phyloP scores from a whole-genome alignment of 2,113 vertebrate genomes.

The Oxyruncus cristatus region DNA sequence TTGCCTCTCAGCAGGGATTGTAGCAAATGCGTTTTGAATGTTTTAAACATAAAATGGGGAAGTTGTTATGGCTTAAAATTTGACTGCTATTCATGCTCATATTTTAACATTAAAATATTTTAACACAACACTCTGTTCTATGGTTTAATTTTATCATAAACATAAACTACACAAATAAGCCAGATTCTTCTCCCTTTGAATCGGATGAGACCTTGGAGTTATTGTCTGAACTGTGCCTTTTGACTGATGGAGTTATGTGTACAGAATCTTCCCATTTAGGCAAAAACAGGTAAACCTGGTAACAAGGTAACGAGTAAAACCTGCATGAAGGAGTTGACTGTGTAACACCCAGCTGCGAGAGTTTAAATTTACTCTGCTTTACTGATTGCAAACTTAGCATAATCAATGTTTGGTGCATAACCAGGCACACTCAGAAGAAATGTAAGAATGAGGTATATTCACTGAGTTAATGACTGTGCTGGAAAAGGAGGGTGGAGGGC shows the following conservation, averaged over 20 bases:
- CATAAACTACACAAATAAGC: background rate
- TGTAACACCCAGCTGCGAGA: background rate
- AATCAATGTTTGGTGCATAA: background rate
- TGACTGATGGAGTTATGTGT: background rate
- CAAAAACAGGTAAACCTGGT: background rate
- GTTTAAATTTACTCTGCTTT: background rate
- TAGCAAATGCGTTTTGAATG: constrained; percentile 19
- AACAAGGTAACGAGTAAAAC: background rate
- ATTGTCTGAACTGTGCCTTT: background rate
- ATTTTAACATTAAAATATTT: constrained; percentile 11
- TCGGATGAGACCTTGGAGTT: background rate
- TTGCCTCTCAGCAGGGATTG: background rate
- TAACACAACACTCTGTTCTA: background rate
- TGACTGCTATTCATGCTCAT: background rate
- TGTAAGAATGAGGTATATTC: background rate
- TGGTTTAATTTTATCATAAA: background rate
- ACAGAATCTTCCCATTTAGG: background rate
- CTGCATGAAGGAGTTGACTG: background rate
- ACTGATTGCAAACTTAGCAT: background rate
- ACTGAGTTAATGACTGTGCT: background rate
- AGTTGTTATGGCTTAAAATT: constrained; percentile 24
- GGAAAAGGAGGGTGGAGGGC: background rate
- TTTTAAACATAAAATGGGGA: constrained; percentile 11
- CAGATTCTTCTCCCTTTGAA: background rate
- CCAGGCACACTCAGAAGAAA: background rate